These are phyloP conservation scores for Tauraco hartlaubi DNA, from an alignment of 2,797 vertebrate genomes.

Conservation along the genomic window DNA sequence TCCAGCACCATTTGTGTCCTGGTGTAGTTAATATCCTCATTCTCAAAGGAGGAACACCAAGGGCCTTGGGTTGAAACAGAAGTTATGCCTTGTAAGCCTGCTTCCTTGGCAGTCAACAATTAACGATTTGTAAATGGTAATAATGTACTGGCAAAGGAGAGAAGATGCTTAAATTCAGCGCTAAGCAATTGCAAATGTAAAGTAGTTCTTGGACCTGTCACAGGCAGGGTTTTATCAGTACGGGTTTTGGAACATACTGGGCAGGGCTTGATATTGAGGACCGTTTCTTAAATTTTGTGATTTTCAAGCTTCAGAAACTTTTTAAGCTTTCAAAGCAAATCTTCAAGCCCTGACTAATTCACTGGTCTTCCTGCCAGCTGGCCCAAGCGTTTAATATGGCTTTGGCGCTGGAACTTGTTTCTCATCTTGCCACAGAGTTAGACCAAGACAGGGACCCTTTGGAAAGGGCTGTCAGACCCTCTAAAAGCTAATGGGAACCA, in stretches of 20 bases:
- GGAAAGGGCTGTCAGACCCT: neutral
- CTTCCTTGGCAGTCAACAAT: constrained; percentile 32
- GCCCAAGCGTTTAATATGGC: neutral
- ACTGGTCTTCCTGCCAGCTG: neutral
- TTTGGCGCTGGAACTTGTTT: neutral
- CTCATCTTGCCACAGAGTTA: neutral
- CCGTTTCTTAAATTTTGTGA: neutral
- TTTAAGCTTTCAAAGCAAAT: neutral
- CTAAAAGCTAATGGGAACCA: neutral
- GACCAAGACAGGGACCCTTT: neutral
- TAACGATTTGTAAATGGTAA: constrained; percentile 39
- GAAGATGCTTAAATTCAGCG: neutral
- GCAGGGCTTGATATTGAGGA: neutral
- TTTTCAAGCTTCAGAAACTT: neutral
- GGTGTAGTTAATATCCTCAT: neutral
- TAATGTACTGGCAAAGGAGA: constrained; percentile 13
- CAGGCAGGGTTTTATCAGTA: neutral
- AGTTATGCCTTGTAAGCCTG: neutral
- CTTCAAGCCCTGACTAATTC: neutral
- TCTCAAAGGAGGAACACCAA: constrained; percentile 27
- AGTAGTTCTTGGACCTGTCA: neutral
- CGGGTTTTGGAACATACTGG: neutral
- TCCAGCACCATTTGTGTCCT: neutral
- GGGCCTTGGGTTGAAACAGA: neutral
- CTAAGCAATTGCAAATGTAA: neutral